These are phyloP conservation scores for Epirrhoe tristata DNA, from an alignment of 2,888 invertebrate genomes.

Conservation along the genomic window DNA sequence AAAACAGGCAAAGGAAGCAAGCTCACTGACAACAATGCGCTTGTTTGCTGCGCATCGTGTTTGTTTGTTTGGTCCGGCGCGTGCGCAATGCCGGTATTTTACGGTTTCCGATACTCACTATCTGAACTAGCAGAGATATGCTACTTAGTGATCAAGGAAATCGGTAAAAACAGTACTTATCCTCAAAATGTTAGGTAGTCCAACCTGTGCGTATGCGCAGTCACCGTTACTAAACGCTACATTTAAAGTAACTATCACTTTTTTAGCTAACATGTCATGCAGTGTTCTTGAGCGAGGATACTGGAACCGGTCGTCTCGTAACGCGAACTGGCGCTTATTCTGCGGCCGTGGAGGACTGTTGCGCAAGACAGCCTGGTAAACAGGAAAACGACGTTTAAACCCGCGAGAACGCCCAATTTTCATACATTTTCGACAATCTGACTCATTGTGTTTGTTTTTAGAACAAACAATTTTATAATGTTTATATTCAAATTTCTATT, in stretches of 20 bases:
- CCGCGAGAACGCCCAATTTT: constrained; percentile 41
- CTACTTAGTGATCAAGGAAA: too few relatives aligned
- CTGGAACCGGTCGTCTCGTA: constrained; percentile 52
- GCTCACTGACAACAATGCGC: constrained; percentile 56
- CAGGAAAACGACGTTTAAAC: constrained; percentile 54
- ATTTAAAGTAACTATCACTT: constrained; percentile 40
- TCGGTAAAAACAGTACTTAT: too few relatives aligned
- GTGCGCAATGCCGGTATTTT: constrained; percentile 64
- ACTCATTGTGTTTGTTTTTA: constrained; percentile 24
- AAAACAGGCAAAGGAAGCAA: constrained; percentile 59
- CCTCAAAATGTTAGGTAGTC: background rate
- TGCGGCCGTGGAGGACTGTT: constrained; percentile 44
- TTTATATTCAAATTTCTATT: background rate
- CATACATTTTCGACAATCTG: constrained; percentile 44
- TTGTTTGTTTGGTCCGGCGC: constrained; percentile 61
- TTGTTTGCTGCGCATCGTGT: constrained; percentile 49
- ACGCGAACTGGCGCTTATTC: constrained; percentile 26
- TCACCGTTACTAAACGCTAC: constrained; percentile 36
- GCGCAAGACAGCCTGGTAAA: constrained; percentile 56
- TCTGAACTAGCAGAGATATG: background rate
- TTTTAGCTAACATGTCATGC: constrained; percentile 33
- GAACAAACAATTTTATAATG: background rate
- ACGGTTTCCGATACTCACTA: constrained; percentile 53
- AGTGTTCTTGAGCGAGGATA: constrained; percentile 45
- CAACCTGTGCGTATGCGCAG: constrained; percentile 1